Percentiles rank a stretch among this genome's conserved stretches.
Conservation (phyloP, 2,113 vertebrate species). For the Asarcornis scutulata region DNA sequence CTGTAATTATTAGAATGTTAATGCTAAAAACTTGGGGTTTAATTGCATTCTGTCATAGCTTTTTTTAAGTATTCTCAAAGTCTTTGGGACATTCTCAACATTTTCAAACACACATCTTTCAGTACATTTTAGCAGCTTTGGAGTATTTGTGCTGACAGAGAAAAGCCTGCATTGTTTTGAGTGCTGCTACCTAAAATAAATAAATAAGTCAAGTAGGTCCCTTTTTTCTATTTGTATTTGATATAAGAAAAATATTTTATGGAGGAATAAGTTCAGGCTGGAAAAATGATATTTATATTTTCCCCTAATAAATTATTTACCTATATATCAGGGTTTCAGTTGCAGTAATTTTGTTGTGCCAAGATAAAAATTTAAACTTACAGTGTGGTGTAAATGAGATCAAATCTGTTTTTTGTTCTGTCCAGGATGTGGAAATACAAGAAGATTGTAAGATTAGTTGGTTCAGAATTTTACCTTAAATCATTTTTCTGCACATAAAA, state of each 20-base stretch:
- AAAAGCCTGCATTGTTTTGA: background rate
- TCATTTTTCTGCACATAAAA: background rate
- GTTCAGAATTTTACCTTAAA: background rate
- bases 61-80: background rate
- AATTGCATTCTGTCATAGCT: background rate
- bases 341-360: background rate
- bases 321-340: background rate
- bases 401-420: background rate
- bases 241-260: background rate
- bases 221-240: background rate
- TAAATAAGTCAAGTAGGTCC: background rate
- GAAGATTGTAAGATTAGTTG: background rate
- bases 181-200: background rate
- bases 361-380: background rate
- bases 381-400: background rate
- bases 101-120: background rate
- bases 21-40: background rate
- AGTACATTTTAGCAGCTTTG: background rate
- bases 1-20: background rate
- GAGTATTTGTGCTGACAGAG: background rate
- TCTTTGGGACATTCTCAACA: background rate
- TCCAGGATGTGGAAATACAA: background rate
- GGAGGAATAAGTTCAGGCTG: background rate
- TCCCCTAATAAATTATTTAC: background rate
- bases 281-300: background rate